Evolutionary conservation across 2,888 invertebrate genomes (phyloP).

Genomic region (Meganola albula): DNA sequence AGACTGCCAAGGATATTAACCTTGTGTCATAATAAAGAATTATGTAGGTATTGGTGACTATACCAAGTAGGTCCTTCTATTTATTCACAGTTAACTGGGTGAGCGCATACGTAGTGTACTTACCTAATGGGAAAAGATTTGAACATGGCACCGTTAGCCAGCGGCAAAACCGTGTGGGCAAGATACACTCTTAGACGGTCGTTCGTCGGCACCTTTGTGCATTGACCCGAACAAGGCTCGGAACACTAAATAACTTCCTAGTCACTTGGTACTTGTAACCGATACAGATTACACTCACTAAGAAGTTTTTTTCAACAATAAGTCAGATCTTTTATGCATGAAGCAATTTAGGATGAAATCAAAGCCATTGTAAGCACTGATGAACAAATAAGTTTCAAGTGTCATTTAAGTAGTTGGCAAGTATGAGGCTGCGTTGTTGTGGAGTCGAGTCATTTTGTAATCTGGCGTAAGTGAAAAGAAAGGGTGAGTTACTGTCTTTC

Average conservation of each 20-base stretch:
- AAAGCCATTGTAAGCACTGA: slow-evolving; percentile 27
- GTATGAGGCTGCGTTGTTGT: slow-evolving; percentile 46
- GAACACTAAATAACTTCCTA: slow-evolving; percentile 51
- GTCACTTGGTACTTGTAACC: slow-evolving; percentile 34
- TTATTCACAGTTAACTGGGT: slow-evolving; percentile 30
- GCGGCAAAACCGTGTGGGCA: slow-evolving; percentile 30
- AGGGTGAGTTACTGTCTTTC: too few species aligned
- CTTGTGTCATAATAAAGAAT: too few species aligned
- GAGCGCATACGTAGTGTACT: slow-evolving; percentile 24
- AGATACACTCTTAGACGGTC: slow-evolving; percentile 40
- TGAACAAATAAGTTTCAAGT: slow-evolving; percentile 42
- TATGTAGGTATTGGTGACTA: too few species aligned
- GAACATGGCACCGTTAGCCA: slow-evolving; percentile 54
- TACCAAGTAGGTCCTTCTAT: slow-evolving; percentile 14
- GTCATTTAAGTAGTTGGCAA: slow-evolving; percentile 55
- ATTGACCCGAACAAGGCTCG: slow-evolving; percentile 66
- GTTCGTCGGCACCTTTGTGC: slow-evolving; percentile 63
- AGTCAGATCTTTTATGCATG: not conserved
- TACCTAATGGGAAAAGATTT: slow-evolving; percentile 57
- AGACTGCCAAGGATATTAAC: too few species aligned
- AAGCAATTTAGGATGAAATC: not conserved
- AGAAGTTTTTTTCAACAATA: too few species aligned
- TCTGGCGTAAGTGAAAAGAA: slow-evolving; percentile 51
- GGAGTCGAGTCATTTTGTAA: slow-evolving; percentile 48
- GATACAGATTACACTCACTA: too few species aligned